Percentiles rank a stretch among this genome's conserved stretches.
phyloP scores from a whole-genome alignment of 23 tunicate genomes.

The Corella eumyota region DNA sequence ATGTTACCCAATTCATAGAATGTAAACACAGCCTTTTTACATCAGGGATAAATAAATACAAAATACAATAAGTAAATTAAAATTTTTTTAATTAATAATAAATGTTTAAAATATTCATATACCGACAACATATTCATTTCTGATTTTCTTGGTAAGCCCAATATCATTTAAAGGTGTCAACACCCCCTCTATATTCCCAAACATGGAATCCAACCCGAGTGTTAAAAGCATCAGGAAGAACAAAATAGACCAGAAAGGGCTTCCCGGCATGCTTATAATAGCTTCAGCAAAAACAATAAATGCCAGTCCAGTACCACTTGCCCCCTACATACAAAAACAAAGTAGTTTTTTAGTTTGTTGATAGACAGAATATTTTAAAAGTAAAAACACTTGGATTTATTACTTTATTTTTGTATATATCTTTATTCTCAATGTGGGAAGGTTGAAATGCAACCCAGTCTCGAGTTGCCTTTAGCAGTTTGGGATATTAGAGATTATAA shows the following conservation, averaged over 20 bases:
- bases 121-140: slow-evolving; percentile 63
- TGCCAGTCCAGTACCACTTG: slow-evolving; percentile 89
- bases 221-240: slow-evolving; percentile 82
- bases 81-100: neutral
- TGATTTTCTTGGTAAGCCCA: slow-evolving; percentile 55
- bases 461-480: too few species aligned
- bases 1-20: too few species aligned
- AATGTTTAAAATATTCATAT: slow-evolving; percentile 5
- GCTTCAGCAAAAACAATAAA: slow-evolving; percentile 98
- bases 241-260: slow-evolving; percentile 72
- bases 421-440: too few species aligned
- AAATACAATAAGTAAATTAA: too few species aligned
- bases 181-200: slow-evolving; percentile 86
- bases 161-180: slow-evolving; percentile 72
- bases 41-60: too few species aligned
- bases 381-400: too few species aligned
- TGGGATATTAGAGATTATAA: too few species aligned
- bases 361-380: neutral
- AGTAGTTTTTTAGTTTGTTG: neutral
- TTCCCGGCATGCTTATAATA: slow-evolving; percentile 73
- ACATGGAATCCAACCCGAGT: slow-evolving; percentile 88
- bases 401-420: too few species aligned
- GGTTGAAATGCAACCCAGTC: too few species aligned
- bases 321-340: too few species aligned
- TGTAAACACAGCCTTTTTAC: too few species aligned